Conservation (phyloP, 2,113 vertebrate species). For the Sminthopsis crassicaudata region DNA sequence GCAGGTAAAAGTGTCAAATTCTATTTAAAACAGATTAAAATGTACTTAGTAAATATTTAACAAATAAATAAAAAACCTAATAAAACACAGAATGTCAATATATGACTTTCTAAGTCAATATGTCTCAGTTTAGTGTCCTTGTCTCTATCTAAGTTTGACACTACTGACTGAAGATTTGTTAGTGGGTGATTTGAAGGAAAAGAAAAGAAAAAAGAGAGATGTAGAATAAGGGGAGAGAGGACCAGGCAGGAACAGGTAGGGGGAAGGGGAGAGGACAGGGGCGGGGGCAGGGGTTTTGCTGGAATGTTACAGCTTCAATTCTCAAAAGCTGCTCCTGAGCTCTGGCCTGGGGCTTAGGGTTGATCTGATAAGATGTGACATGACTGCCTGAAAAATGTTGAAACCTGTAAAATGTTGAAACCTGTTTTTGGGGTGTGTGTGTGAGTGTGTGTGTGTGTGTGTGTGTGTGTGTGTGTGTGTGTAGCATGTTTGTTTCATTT, state of each 20-base stretch:
- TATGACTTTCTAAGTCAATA: background rate
- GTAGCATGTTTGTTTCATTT: conserved; percentile 12
- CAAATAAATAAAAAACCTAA: background rate
- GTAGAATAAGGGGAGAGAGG: background rate
- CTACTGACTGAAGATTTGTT: background rate
- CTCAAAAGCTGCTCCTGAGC: conserved; percentile 81
- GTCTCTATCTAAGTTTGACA: background rate
- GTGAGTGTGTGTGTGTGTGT: background rate
- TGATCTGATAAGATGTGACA: conserved; percentile 91
- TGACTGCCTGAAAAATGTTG: conserved; percentile 80
- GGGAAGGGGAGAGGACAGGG: conserved; percentile 5
- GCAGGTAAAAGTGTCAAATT: background rate
- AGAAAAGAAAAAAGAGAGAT: background rate
- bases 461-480: background rate
- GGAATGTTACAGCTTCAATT: conserved; percentile 70
- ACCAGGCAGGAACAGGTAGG: background rate
- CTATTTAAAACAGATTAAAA: background rate
- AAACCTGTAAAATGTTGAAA: conserved; percentile 87
- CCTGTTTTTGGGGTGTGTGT: conserved; percentile 81
- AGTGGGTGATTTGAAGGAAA: background rate
- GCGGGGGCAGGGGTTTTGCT: background rate
- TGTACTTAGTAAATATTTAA: background rate
- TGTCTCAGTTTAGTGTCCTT: background rate
- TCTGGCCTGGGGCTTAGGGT: conserved; percentile 86
- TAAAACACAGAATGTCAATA: background rate